phyloP scores from a whole-genome alignment of 2,113 vertebrate genomes.

The Cochlearius cochlearius region DNA sequence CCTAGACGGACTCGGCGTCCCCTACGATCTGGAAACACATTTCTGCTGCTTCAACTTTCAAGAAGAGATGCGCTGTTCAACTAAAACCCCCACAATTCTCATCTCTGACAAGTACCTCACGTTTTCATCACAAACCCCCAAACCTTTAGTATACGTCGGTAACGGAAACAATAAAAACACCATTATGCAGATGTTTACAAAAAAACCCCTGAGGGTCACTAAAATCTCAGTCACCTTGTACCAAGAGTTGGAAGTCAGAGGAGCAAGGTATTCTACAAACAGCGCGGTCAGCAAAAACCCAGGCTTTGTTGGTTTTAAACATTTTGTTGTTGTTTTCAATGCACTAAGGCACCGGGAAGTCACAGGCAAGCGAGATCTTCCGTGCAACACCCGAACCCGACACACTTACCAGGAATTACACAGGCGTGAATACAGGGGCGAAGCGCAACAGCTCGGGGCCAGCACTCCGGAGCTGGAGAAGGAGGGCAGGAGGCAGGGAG shows the following conservation, averaged over 20 bases:
- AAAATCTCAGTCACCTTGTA: neutral
- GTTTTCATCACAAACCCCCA: neutral
- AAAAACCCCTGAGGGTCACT: neutral
- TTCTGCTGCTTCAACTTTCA: neutral
- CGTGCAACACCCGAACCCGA: neutral
- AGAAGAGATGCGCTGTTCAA: neutral
- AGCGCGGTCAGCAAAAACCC: neutral
- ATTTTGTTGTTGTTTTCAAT: neutral
- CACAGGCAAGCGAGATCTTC: neutral
- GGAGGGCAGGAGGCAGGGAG: neutral
- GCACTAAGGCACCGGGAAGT: constrained; percentile 43
- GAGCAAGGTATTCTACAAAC: neutral
- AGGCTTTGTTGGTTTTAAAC: neutral
- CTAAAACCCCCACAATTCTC: neutral
- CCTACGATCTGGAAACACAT: fast-evolving
- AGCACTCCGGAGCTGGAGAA: neutral
- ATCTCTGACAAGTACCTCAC: neutral
- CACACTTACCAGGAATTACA: neutral
- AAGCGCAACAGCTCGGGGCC: neutral
- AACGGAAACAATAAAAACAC: neutral
- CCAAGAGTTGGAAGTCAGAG: neutral
- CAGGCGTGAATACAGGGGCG: fast-evolving
- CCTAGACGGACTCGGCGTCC: fast-evolving
- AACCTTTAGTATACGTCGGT: neutral
- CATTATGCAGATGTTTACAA: neutral